These are phyloP conservation scores for Fistularia tabacaria DNA, from an alignment of 2,797 vertebrate genomes.

Conservation along the genomic window DNA sequence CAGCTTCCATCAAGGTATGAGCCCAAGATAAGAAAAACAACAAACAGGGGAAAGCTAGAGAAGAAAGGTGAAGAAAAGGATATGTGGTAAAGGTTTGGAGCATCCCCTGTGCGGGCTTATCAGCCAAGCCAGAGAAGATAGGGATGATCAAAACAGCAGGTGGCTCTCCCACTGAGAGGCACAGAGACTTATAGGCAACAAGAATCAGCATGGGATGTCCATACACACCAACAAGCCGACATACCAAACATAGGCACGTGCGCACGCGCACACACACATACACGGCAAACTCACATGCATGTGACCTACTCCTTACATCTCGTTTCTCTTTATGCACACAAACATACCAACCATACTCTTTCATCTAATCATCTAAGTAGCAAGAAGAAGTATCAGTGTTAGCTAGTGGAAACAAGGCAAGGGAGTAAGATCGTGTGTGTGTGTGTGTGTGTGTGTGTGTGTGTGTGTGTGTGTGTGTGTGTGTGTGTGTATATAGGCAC, in stretches of 20 bases:
- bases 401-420: conserved; percentile 34
- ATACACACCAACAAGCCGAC: conserved; percentile 37
- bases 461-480: conserved; percentile 21
- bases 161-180: conserved; percentile 50
- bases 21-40: conserved; percentile 31
- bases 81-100: conserved; percentile 27
- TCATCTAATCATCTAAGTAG: conserved; percentile 44
- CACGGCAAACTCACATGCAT: too few species aligned
- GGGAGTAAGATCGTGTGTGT: conserved; percentile 21
- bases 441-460: conserved; percentile 4
- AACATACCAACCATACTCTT: conserved; percentile 17
- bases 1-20: conserved; percentile 26
- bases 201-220: conserved; percentile 36
- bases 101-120: conserved; percentile 32
- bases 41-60: conserved; percentile 16
- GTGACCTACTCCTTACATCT: background rate
- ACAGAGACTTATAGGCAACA: conserved; percentile 19
- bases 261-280: conserved; percentile 36
- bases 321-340: background rate
- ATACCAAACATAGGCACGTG: too few species aligned
- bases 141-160: conserved; percentile 64
- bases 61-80: background rate
- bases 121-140: conserved; percentile 40
- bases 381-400: conserved; percentile 43
- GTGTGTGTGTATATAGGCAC: background rate